phyloP scores from a whole-genome alignment of 2,888 invertebrate species.

The Apomyelois bistriatella region DNA sequence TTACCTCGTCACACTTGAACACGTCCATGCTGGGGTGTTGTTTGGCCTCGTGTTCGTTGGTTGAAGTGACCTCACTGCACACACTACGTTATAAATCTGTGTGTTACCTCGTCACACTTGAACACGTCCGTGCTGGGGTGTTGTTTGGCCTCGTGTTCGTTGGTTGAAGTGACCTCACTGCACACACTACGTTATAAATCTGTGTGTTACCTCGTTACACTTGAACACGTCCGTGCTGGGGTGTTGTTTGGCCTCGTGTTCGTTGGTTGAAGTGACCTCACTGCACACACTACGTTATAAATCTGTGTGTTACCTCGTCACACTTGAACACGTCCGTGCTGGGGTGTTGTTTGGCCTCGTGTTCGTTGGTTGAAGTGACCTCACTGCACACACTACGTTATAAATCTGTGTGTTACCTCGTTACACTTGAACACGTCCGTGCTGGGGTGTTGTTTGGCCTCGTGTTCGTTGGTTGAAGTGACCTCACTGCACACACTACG shows the following conservation, averaged over 20 bases:
- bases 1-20: conserved; percentile 6
- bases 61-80: conserved; percentile 6
- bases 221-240: not conserved
- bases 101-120: conserved; percentile 4
- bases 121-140: not conserved
- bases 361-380: not conserved
- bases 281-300: too few species aligned
- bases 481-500: conserved; percentile 11
- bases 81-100: too few species aligned
- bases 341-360: not conserved
- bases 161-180: conserved; percentile 3
- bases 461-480: not conserved
- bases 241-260: not conserved
- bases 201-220: conserved; percentile 5
- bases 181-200: too few species aligned
- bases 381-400: conserved; percentile 11
- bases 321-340: not conserved
- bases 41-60: not conserved
- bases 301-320: too few species aligned
- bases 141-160: not conserved
- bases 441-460: not conserved
- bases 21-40: not conserved
- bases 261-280: not conserved
- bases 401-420: too few species aligned
- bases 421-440: conserved; percentile 1